Evolutionary conservation across 2,797 vertebrate species (phyloP), one percentile per base, ranked within the genome.

Genomic region (Urosaurus nigricauda): DNA sequence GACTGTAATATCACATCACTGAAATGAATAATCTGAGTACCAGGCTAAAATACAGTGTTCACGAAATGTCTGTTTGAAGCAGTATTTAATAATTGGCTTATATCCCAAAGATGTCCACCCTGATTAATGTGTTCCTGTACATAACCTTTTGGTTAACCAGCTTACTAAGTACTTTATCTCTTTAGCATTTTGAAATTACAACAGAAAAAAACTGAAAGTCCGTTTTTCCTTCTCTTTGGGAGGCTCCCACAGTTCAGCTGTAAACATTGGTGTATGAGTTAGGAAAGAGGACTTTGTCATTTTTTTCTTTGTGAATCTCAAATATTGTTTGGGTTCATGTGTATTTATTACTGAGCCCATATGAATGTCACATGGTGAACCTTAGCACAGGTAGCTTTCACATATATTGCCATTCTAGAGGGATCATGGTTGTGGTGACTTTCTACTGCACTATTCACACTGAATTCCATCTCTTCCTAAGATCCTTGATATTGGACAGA

Each of bases 61-160:
- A 91, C 95, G 94, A 90, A 95, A 92, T 91, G 93, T 87, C 93
- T 92, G 92, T 84, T 78, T 53, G 84, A 95, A 90, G 88, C 85
- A 85, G 73, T 86, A 86, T 87, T 87, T 79, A 94, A 94, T 86
- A 83, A 73, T 84, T 91, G 92, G 92, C 95, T 92, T 92, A n/a
- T 11, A 75, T 92, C 94, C 94, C 92, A 89, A 87, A 93, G 85
- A 94, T 93, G 94, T 93, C 87, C 51, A 91, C 88, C 87, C 93
- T 80, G 88, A 81, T 80, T 84, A 91, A 94, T 56, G 5, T 24
- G 53, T 91, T 94, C 91, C 86, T 87, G 91, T 89, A 65, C 93
- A 92, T 13, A 94, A 93, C 90, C 93, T 95, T 92, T 91, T 92
- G 91, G 89, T 92, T 90, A 96, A 94, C 94, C 80, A 94, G 93